A percentile compares a stretch with the other conserved stretches of the same genome.
Conservation (phyloP, 1,140 invertebrate genomes). For the Lucilia sericata region DNA sequence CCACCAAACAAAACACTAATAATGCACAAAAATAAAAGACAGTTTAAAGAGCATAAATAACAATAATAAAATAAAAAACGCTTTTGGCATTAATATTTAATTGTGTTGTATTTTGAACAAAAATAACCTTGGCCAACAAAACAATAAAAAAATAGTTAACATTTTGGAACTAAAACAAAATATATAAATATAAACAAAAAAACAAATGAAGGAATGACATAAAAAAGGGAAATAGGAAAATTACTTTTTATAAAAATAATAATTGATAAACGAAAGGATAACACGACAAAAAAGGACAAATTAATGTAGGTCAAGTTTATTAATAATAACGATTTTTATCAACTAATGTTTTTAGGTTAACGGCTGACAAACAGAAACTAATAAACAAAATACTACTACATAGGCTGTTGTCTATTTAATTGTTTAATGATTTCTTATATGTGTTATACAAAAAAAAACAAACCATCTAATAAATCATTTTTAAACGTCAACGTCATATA, state of each 20-base stretch:
- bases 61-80: constrained; percentile 13
- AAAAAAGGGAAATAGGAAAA: too few species aligned
- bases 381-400: too few species aligned
- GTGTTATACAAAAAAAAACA: neutral
- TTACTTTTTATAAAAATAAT: too few species aligned
- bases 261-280: neutral
- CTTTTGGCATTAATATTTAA: neutral
- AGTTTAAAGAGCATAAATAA: neutral
- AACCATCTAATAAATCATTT: neutral
- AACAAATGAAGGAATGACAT: too few species aligned
- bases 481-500: neutral
- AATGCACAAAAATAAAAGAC: neutral
- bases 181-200: neutral
- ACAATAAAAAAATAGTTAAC: neutral
- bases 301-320: constrained; percentile 5
- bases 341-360: neutral
- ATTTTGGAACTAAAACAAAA: neutral
- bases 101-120: neutral
- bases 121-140: constrained; percentile 28
- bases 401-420: too few species aligned
- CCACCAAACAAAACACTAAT: neutral
- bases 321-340: neutral
- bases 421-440: too few species aligned
- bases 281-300: neutral
- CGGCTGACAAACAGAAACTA: neutral